phyloP scores from a whole-genome alignment of 2,113 vertebrate species.

The Nestor notabilis region DNA sequence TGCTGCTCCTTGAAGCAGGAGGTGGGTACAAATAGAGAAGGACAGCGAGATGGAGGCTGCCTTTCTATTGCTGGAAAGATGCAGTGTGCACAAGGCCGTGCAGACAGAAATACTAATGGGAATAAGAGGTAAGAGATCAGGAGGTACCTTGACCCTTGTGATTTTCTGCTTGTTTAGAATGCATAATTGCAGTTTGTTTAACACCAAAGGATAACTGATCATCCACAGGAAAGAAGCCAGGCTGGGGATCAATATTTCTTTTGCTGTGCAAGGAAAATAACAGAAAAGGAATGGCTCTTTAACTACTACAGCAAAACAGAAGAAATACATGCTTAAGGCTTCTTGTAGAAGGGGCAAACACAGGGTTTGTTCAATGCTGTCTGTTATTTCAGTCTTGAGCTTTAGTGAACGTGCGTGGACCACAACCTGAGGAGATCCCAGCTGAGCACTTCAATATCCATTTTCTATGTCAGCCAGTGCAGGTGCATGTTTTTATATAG shows the following conservation, averaged over 20 bases:
- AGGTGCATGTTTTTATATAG: neutral
- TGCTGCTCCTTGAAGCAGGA: neutral
- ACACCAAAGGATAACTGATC: neutral
- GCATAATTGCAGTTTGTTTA: neutral
- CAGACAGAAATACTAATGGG: neutral
- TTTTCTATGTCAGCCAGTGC: neutral
- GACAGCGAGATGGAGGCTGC: neutral
- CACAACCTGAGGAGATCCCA: neutral
- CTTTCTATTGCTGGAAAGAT: neutral
- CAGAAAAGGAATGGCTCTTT: neutral
- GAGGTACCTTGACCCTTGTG: neutral
- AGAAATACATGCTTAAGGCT: neutral
- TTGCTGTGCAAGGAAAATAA: neutral
- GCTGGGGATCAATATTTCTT: neutral
- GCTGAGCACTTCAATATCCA: neutral
- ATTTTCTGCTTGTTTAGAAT: neutral
- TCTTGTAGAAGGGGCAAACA: neutral
- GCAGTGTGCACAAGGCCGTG: fast-evolving
- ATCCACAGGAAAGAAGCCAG: neutral
- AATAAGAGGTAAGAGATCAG: neutral
- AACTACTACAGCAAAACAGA: neutral
- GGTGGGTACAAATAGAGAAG: neutral
- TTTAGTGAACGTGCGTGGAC: neutral
- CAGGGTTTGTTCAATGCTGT: neutral
- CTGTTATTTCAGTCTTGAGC: neutral